Evolutionary conservation across 2,888 invertebrate species (phyloP), one percentile per base, ranked within the genome.

Genomic region (Chloromyia formosa): DNA sequence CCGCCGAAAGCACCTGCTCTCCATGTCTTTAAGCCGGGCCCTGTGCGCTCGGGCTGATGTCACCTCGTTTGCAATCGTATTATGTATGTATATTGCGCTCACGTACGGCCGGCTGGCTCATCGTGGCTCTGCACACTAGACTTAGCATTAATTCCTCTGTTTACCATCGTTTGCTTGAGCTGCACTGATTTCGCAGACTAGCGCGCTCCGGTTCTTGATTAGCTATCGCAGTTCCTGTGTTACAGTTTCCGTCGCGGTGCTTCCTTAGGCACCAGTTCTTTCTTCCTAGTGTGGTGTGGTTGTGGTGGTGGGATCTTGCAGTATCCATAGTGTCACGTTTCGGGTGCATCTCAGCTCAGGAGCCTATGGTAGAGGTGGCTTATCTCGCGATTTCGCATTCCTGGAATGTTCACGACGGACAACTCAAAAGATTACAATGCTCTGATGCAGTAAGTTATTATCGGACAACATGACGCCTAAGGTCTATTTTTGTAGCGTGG

Each of bases 11-110:
- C 27, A 35, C 27, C 27, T 35, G 27, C 27, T 35, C 27, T 35
- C 27, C 27, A 35, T 35, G 27, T 18, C 27, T 7, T 16, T 60
- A 27, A 22, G 27, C 3, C 49, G 45, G 12, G 62, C 14, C 40
- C 49, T 66, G 42, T 45, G 49, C 42, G 42, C 66, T 45, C 45
- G 16, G 45, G 66, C 66, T 66, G 66, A 66, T 66, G 66, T 66
- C 66, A 66, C 49, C 27, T 35, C 27, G 9, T 56, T 1, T 60
- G 60, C 27, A 22, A 12, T 20, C 53, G 53, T 3, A 20, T 60
- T 60, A n/a, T n/a, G n/a, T n/a, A n/a, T n/a, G n/a, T n/a, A n/a
- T 3, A 14, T 10, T 23, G 60, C 20, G 22, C 14, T n/a, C 27
- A 27, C 60, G 60, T 23, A 23, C 14, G 2, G 12, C 9, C 27